A percentile compares a stretch with the other conserved stretches of the same genome.
phyloP scores from a whole-genome alignment of 2,113 vertebrate genomes.

The Gymnogyps californianus region DNA sequence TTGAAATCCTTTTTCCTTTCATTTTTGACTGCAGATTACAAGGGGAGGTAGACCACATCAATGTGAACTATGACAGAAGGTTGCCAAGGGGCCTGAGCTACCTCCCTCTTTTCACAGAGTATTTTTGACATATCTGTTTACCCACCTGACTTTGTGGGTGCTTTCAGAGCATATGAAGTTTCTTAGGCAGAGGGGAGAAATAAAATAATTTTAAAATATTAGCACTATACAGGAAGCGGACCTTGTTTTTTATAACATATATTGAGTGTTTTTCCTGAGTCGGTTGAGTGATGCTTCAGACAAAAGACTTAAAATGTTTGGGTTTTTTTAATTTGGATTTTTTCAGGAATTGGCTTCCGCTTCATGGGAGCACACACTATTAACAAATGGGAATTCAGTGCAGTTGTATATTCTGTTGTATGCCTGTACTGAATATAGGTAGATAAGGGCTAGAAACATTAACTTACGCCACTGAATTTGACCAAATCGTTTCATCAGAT shows the following conservation, averaged over 20 bases:
- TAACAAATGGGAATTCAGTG: slow-evolving; percentile 16
- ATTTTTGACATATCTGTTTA: slow-evolving; percentile 38
- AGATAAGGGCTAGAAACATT: slow-evolving; percentile 65
- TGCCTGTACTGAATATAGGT: slow-evolving; percentile 35
- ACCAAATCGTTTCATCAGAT: slow-evolving; percentile 24
- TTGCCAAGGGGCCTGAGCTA: slow-evolving; percentile 31
- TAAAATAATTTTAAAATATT: not conserved
- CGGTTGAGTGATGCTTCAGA: not conserved
- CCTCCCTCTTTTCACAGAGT: slow-evolving; percentile 37
- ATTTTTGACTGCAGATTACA: not conserved
- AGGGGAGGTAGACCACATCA: slow-evolving; percentile 1
- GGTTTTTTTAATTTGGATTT: not conserved
- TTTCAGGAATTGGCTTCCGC: not conserved
- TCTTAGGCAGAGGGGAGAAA: slow-evolving; percentile 46
- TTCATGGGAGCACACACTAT: not conserved
- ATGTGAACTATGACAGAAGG: not conserved
- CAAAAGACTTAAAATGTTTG: not conserved
- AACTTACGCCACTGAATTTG: slow-evolving; percentile 50
- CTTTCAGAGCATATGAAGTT: slow-evolving; percentile 46
- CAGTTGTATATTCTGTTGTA: not conserved
- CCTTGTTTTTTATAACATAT: slow-evolving; percentile 19
- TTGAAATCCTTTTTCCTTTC: not conserved
- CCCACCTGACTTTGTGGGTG: slow-evolving; percentile 8
- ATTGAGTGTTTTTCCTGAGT: not conserved
- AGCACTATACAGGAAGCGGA: not conserved